Conservation (phyloP, 2,888 invertebrate genomes). For the Agrypnus murinus region DNA sequence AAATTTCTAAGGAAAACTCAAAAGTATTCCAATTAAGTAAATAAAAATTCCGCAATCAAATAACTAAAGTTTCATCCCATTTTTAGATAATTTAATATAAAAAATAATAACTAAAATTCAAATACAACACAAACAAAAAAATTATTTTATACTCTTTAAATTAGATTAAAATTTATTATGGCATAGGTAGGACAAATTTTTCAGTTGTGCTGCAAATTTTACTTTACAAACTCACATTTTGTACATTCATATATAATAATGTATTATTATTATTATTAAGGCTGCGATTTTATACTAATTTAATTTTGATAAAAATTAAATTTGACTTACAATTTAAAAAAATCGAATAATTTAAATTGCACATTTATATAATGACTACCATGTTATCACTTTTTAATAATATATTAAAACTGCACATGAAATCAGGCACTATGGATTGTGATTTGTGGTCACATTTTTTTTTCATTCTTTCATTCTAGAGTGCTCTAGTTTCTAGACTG, state of each 20-base stretch:
- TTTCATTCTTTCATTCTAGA: conserved; percentile 24
- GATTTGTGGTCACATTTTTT: conserved; percentile 55
- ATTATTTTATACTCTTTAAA: background rate
- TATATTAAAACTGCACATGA: conserved; percentile 53
- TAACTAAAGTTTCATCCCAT: too few relatives aligned
- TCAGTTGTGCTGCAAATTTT: conserved; percentile 40
- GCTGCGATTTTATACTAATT: conserved; percentile 24
- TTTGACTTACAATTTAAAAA: conserved; percentile 42
- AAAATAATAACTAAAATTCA: too few relatives aligned
- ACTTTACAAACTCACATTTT: conserved; percentile 51
- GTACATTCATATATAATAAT: conserved; percentile 41
- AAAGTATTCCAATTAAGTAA: too few relatives aligned
- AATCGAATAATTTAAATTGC: conserved; percentile 61
- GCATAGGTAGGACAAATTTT: conserved; percentile 31
- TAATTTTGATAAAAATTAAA: conserved; percentile 45
- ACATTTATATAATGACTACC: conserved; percentile 64
- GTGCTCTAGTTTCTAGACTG: conserved; percentile 28
- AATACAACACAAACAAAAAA: background rate
- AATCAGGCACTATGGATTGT: conserved; percentile 69
- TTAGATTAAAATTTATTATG: conserved; percentile 34
- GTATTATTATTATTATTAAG: too few relatives aligned
- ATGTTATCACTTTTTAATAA: conserved; percentile 58
- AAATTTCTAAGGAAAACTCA: too few relatives aligned
- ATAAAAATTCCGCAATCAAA: background rate
- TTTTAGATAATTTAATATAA: too few relatives aligned